Evolutionary conservation across 1,140 invertebrate species (phyloP).

Genomic region (Apis florea): DNA sequence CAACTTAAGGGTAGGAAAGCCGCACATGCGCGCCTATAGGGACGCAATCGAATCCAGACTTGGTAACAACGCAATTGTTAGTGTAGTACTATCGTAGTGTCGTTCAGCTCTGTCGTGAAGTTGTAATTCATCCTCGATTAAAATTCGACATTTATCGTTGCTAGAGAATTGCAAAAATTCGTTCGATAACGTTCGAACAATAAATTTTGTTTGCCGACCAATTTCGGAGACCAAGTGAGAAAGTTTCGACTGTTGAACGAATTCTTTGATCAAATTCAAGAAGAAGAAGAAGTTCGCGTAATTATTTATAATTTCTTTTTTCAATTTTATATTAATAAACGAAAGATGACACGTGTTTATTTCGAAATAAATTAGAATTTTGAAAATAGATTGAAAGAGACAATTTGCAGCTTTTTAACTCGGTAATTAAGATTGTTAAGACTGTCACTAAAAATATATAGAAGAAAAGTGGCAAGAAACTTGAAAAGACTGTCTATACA

Average conservation of each 20-base stretch:
- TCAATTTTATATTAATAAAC: no score
- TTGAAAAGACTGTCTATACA: neutral
- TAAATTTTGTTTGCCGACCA: no score
- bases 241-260: neutral
- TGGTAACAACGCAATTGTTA: constrained; percentile 68
- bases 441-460: no score
- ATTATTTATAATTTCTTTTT: no score
- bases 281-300: no score
- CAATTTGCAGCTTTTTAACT: neutral
- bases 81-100: constrained; percentile 58
- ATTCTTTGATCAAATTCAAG: no score
- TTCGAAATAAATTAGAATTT: neutral
- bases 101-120: constrained; percentile 13
- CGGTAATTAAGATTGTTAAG: neutral
- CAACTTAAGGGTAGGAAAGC: constrained; percentile 44
- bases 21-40: constrained; percentile 53
- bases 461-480: neutral
- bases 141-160: neutral
- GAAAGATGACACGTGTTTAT: no score
- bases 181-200: no score
- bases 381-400: neutral
- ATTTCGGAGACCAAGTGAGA: neutral
- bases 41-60: constrained; percentile 3
- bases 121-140: neutral
- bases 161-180: neutral